Percentiles rank a stretch among this genome's conserved stretches.
Evolutionary conservation across 1,140 invertebrate species (phyloP).

Genomic region (Lineus longissimus): DNA sequence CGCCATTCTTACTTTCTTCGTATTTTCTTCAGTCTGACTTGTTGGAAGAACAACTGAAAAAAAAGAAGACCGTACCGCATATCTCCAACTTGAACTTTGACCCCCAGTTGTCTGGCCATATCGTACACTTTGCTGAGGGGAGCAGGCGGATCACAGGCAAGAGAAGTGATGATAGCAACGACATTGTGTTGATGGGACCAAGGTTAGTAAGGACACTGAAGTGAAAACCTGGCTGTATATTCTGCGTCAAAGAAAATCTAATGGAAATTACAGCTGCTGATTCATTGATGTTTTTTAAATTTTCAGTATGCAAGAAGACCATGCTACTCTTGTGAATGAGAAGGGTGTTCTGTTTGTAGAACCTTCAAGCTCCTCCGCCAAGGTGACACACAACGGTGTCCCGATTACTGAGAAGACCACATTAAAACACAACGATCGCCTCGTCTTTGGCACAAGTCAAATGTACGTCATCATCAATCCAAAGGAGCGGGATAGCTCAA

Average conservation of each 20-base stretch:
- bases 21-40: background rate
- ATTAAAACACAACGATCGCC: slow-evolving; percentile 60
- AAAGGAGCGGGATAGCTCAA: slow-evolving; percentile 46
- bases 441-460: slow-evolving; percentile 62
- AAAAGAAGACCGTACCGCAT: slow-evolving; percentile 58
- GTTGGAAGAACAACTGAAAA: slow-evolving; percentile 32
- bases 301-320: slow-evolving; percentile 58
- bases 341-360: slow-evolving; percentile 55
- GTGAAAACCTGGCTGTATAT: background rate
- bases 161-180: slow-evolving; percentile 47
- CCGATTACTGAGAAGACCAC: slow-evolving; percentile 50
- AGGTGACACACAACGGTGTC: slow-evolving; percentile 60
- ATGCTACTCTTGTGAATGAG: slow-evolving; percentile 55
- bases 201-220: slow-evolving; percentile 44
- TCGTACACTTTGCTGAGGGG: slow-evolving; percentile 58
- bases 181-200: slow-evolving; percentile 59
- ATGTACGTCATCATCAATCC: slow-evolving; percentile 61
- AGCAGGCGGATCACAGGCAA: slow-evolving; percentile 57
- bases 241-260: background rate
- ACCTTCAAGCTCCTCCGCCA: slow-evolving; percentile 53
- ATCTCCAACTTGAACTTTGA: slow-evolving; percentile 64
- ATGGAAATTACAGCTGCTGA: background rate
- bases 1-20: background rate
- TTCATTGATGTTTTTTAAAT: slow-evolving; percentile 15
- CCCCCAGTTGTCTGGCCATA: slow-evolving; percentile 59